Evolutionary conservation across 1,140 invertebrate genomes (phyloP).

Genomic region (Lamellibrachia luymesi): DNA sequence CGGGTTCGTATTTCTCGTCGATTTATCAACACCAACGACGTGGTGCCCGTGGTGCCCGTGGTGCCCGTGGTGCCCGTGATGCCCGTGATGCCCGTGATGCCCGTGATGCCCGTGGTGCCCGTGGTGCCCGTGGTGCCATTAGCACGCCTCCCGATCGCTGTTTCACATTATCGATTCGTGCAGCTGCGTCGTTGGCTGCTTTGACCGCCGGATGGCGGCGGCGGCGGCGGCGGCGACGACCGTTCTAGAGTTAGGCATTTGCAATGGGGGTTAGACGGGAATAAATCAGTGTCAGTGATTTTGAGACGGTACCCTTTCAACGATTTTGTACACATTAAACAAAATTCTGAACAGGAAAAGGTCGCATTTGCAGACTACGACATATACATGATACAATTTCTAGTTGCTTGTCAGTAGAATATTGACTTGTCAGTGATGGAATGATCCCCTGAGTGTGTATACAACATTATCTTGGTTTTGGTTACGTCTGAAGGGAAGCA

Average conservation of each 20-base stretch:
- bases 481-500: too few species aligned
- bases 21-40: not conserved
- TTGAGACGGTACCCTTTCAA: too few species aligned
- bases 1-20: not conserved
- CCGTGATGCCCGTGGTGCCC: not conserved
- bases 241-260: not conserved
- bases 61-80: not conserved
- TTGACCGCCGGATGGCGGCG: not conserved
- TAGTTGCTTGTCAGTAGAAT: too few species aligned
- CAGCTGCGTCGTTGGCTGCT: not conserved
- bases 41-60: not conserved
- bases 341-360: too few species aligned
- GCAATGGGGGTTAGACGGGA: not conserved
- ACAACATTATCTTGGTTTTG: too few species aligned
- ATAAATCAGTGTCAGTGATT: too few species aligned
- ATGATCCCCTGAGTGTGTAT: too few species aligned
- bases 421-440: too few species aligned
- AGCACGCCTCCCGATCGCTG: not conserved
- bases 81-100: not conserved
- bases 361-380: too few species aligned
- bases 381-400: too few species aligned
- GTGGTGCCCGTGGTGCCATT: not conserved
- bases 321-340: too few species aligned
- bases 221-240: too few species aligned
- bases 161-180: not conserved